Conservation (phyloP, 2,888 invertebrate species). For the Acleris laterana region DNA sequence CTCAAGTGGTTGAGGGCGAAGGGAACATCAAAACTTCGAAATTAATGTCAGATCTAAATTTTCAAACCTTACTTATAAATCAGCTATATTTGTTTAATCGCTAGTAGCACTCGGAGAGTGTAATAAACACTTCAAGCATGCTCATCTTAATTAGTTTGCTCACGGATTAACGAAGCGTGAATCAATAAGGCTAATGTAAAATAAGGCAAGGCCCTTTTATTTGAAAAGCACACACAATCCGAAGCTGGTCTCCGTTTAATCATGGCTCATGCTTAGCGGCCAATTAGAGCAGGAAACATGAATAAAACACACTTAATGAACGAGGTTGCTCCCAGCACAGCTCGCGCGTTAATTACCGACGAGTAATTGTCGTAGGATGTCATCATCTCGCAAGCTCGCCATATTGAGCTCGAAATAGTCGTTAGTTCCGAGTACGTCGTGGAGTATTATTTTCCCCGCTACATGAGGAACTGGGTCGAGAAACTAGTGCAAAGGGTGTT, state of each 20-base stretch:
- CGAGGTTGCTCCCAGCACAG: neutral
- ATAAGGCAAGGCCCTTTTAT: constrained; percentile 19
- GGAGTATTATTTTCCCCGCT: constrained; percentile 55
- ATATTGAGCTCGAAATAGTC: constrained; percentile 34
- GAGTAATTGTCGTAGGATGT: constrained; percentile 32
- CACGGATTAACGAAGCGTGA: constrained; percentile 22
- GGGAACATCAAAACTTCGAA: neutral
- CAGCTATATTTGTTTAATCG: constrained; percentile 2
- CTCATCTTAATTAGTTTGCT: constrained; percentile 27
- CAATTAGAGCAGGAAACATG: constrained; percentile 33
- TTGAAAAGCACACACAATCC: constrained; percentile 12
- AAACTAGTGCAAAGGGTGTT: constrained; percentile 51
- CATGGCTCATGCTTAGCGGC: constrained; percentile 4
- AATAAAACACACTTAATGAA: constrained; percentile 28
- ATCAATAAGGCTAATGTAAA: constrained; percentile 31
- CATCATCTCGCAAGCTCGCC: constrained; percentile 37
- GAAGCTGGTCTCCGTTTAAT: constrained; percentile 7
- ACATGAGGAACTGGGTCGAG: constrained; percentile 72
- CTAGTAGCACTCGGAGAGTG: constrained; percentile 1
- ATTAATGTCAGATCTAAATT: neutral
- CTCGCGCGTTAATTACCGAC: constrained; percentile 22
- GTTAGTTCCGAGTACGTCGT: constrained; percentile 40
- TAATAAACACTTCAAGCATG: constrained; percentile 19
- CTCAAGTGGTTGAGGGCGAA: constrained; percentile 28
- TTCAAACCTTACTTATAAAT: neutral